These are phyloP conservation scores for Branchinecta lindahli DNA, from an alignment of 1,140 invertebrate species.

Conservation along the genomic window DNA sequence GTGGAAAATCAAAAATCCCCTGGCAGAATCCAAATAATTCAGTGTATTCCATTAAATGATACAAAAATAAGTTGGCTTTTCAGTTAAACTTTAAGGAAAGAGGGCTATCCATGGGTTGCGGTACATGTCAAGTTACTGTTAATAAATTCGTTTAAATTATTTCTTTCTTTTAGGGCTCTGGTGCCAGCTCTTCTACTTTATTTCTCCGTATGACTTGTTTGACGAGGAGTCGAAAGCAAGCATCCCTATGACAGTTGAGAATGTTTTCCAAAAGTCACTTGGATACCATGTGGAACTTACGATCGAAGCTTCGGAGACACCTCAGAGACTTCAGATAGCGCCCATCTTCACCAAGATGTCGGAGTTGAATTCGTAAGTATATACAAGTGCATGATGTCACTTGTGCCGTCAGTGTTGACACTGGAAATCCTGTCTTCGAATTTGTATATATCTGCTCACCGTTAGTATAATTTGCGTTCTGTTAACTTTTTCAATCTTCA, in stretches of 20 bases:
- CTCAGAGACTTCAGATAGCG: slow-evolving; percentile 65
- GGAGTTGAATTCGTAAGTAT: background rate
- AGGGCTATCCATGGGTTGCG: too few species aligned
- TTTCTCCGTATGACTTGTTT: slow-evolving; percentile 81
- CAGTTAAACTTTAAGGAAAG: too few species aligned
- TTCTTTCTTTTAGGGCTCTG: slow-evolving; percentile 50
- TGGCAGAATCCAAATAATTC: too few species aligned
- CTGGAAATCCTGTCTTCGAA: slow-evolving; percentile 37
- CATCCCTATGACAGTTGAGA: slow-evolving; percentile 54
- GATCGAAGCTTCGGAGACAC: slow-evolving; percentile 61
- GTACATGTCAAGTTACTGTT: too few species aligned
- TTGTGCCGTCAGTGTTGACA: slow-evolving; percentile 56
- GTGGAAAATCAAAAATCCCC: too few species aligned
- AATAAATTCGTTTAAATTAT: too few species aligned
- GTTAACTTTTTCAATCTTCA: too few species aligned
- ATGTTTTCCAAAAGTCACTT: slow-evolving; percentile 48
- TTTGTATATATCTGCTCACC: slow-evolving; percentile 15
- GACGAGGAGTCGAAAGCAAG: slow-evolving; percentile 54
- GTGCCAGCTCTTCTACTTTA: slow-evolving; percentile 85
- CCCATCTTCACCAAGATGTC: slow-evolving; percentile 17
- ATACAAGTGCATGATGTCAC: slow-evolving; percentile 23
- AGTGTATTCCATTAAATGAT: too few species aligned
- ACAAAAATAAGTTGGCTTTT: too few species aligned
- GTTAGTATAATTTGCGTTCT: too few species aligned
- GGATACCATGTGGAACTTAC: slow-evolving; percentile 76